These are phyloP conservation scores for Bugulina stolonifera DNA, from an alignment of 2,888 invertebrate genomes.

Conservation along the genomic window DNA sequence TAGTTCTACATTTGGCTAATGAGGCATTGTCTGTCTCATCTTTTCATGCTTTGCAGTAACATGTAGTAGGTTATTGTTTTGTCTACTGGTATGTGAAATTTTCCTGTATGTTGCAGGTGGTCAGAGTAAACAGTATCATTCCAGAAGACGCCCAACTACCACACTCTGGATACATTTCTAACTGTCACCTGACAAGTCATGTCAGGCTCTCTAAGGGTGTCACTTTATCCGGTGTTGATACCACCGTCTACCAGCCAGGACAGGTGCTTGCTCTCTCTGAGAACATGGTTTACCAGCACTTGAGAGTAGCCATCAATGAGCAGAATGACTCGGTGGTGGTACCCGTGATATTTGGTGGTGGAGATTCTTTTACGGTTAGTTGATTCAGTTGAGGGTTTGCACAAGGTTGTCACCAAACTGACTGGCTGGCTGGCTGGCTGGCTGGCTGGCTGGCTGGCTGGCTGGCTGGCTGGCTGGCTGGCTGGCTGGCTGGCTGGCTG, in stretches of 20 bases:
- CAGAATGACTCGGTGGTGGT: background rate
- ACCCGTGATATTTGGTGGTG: conserved; percentile 2
- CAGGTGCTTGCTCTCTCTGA: background rate
- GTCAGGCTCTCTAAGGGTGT: conserved; percentile 1
- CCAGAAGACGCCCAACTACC: background rate
- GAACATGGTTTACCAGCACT: conserved; percentile 11
- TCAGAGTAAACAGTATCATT: background rate
- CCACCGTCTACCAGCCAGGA: conserved; percentile 5
- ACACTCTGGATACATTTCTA: conserved; percentile 1
- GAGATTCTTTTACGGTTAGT: conserved; percentile 11
- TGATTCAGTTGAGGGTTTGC: too few species aligned
- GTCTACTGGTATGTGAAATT: too few species aligned
- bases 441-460: too few species aligned
- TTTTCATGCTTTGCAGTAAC: too few species aligned
- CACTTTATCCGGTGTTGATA: background rate
- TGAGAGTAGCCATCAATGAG: background rate
- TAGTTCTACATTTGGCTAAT: too few species aligned
- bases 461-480: too few species aligned
- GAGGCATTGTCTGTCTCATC: too few species aligned
- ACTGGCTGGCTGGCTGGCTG: too few species aligned
- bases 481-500: too few species aligned
- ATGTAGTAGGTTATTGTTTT: too few species aligned
- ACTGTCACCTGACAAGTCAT: background rate
- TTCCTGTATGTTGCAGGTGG: background rate
- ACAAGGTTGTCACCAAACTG: too few species aligned